Evolutionary conservation across 2,888 invertebrate species (phyloP).

Genomic region (Erebia palarica): DNA sequence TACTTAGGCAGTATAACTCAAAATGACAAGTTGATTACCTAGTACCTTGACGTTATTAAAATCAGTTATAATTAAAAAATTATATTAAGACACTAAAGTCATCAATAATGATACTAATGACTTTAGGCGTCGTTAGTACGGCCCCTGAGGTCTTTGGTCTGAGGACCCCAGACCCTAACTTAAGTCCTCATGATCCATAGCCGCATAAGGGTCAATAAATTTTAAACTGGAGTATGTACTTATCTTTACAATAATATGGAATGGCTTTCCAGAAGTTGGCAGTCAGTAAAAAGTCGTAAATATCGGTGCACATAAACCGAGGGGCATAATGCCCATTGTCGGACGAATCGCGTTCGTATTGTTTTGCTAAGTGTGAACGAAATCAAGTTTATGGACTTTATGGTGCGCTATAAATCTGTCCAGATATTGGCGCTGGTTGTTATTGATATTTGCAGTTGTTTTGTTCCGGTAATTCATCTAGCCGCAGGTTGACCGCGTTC

Average conservation of each 20-base stretch:
- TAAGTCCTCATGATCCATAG: neutral
- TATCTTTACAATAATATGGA: constrained; percentile 10
- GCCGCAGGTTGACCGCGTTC: constrained; percentile 6
- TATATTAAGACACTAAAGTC: too few relatives aligned
- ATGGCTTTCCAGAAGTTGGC: constrained; percentile 30
- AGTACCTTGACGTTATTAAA: too few relatives aligned
- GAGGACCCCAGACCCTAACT: too few relatives aligned
- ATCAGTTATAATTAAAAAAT: too few relatives aligned
- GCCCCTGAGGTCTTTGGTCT: too few relatives aligned
- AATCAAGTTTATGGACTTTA: constrained; percentile 39
- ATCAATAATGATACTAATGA: too few relatives aligned
- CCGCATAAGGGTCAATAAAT: neutral
- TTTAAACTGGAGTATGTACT: neutral
- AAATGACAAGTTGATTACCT: too few relatives aligned
- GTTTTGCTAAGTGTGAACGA: constrained; percentile 40
- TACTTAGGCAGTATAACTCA: too few relatives aligned
- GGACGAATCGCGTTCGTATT: constrained; percentile 35
- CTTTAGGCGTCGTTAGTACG: too few relatives aligned
- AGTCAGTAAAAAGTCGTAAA: constrained; percentile 36
- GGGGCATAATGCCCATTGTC: constrained; percentile 34
- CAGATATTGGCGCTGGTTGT: constrained; percentile 32
- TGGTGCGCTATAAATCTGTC: constrained; percentile 35
- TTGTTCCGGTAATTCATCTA: constrained; percentile 30
- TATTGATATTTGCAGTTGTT: constrained; percentile 37
- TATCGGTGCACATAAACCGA: constrained; percentile 31